Conservation (phyloP, 2,113 vertebrate species). For the Platysteira castanea region DNA sequence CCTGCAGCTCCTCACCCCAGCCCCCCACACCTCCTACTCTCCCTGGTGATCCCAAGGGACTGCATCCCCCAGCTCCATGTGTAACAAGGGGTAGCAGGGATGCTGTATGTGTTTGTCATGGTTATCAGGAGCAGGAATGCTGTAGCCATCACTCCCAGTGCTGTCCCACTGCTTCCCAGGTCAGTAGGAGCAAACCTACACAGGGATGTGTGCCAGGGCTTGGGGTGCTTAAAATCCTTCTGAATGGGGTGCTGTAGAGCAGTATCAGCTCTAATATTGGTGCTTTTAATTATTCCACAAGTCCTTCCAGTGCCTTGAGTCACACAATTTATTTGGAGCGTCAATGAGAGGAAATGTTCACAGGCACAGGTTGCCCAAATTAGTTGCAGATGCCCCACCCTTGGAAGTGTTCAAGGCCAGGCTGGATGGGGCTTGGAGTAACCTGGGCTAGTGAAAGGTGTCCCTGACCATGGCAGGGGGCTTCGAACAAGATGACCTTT, state of each 20-base stretch:
- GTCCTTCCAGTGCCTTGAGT: neutral
- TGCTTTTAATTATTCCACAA: neutral
- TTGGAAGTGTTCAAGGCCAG: neutral
- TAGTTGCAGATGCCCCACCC: neutral
- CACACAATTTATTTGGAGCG: neutral
- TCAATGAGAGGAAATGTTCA: neutral
- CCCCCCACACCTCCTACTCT: neutral
- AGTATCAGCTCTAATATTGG: neutral
- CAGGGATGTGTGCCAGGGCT: neutral
- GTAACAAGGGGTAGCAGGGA: neutral
- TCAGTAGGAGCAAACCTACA: neutral
- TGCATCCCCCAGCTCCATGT: fast-evolving
- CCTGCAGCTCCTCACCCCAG: neutral
- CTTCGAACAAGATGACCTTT: neutral
- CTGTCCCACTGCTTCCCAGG: neutral
- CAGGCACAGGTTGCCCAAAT: neutral
- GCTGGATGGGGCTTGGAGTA: neutral
- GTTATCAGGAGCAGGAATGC: neutral
- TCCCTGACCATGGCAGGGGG: neutral
- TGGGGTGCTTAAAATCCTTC: neutral
- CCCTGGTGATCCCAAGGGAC: fast-evolving
- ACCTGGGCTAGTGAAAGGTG: neutral
- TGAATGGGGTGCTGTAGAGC: neutral
- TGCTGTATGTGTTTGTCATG: neutral
- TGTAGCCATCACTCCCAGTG: neutral